phyloP scores from a whole-genome alignment of 2,888 invertebrate species.

The Eristalis intricaria region DNA sequence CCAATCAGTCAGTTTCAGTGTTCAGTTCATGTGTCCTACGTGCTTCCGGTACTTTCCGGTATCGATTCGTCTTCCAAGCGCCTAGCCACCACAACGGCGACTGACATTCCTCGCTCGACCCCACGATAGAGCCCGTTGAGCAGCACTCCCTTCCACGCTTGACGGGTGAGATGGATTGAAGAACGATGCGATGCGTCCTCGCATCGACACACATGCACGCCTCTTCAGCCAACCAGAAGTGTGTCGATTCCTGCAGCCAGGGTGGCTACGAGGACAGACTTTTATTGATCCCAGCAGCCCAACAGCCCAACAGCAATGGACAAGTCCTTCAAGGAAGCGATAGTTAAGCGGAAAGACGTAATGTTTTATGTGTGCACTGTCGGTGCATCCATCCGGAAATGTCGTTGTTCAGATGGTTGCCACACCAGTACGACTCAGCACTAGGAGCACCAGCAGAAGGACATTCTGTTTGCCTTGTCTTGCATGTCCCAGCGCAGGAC shows the following conservation, averaged over 20 bases:
- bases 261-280: background rate
- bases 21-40: background rate
- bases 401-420: slow-evolving; percentile 3
- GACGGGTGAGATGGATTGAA: background rate
- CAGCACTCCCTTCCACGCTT: background rate
- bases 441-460: background rate
- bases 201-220: background rate
- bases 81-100: background rate
- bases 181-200: background rate
- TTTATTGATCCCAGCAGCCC: background rate
- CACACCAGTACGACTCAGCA: background rate
- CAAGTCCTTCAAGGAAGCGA: slow-evolving; percentile 1
- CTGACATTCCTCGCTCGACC: background rate
- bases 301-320: background rate
- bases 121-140: background rate
- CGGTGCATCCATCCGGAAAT: slow-evolving; percentile 5
- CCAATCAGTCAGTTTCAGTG: too few relatives aligned
- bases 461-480: background rate
- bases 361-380: slow-evolving; percentile 8
- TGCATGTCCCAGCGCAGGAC: background rate
- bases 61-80: background rate
- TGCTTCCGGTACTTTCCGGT: background rate
- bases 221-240: background rate
- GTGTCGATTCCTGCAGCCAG: background rate
- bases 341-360: slow-evolving; percentile 4